These are phyloP conservation scores for Nephila pilipes DNA, from an alignment of 1,140 invertebrate species.

Conservation along the genomic window DNA sequence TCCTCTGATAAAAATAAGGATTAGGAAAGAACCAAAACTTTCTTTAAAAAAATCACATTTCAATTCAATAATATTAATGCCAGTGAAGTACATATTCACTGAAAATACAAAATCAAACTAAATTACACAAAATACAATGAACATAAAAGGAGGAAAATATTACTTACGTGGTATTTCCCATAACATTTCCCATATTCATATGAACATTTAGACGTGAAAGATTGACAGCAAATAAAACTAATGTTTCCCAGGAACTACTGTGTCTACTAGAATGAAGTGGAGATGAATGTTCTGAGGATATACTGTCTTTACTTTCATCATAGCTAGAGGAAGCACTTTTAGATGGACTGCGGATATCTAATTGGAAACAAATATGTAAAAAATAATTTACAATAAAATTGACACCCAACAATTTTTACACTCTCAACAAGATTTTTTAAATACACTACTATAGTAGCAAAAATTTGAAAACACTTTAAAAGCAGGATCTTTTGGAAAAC, in stretches of 20 bases:
- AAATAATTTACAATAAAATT: not conserved
- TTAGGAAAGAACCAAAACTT: no score
- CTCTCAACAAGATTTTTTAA: no score
- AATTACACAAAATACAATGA: not conserved
- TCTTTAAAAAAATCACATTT: no score
- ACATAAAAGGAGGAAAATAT: not conserved
- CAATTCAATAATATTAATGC: no score
- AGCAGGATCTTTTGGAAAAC: not conserved
- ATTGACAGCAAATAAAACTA: constrained; percentile 97
- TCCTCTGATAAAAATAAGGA: no score
- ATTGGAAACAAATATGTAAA: not conserved
- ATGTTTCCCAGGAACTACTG: constrained; percentile 90
- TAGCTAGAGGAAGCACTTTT: constrained; percentile 69
- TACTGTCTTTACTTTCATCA: constrained; percentile 70
- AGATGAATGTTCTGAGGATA: constrained; percentile 71
- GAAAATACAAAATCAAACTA: no score
- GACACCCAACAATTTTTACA: no score
- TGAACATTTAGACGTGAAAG: constrained; percentile 96
- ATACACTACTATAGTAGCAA: not conserved
- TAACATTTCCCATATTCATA: constrained; percentile 99
- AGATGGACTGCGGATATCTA: constrained; percentile 45
- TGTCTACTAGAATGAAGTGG: constrained; percentile 65
- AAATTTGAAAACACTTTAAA: not conserved
- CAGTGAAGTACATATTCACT: no score
- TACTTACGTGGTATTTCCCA: constrained; percentile 94